Base-by-base conservation (phyloP, 53 echinoderm and acorn worm genomes). In the Stichopus horrens region DNA sequence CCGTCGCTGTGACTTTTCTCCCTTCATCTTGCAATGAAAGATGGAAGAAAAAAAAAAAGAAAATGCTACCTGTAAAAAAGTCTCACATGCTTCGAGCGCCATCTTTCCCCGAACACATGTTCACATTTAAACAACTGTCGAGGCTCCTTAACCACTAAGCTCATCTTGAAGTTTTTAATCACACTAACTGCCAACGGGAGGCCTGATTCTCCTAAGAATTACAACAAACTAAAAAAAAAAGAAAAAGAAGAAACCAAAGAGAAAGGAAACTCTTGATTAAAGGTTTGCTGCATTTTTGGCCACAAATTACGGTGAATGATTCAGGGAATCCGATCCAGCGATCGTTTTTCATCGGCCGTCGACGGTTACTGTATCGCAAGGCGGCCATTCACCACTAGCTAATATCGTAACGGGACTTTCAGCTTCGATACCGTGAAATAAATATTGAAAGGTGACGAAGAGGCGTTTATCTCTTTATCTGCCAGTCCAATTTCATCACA, bases 141-240 rank as follows among this genome's bases (percentile, higher is more conserved):
- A n/a, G 81, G 81, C 56, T 81, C 81, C 81, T 81, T 81, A 81
- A 81, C 81, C 81, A 81, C 81, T 81, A 81, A 81, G 81, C 81
- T 58, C 58, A 81, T 81, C 58, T 81, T 56, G 81, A 53, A 58
- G n/a, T 58, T 81, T 81, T 81, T 81, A 81, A 81, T 81, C 81
- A 81, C 81, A 56, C 57, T 81, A 81, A 81, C 81, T 81, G 81
- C 81, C 81, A 81, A 81, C 11, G 81, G 81, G 81, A 81, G 81
- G 58, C 81, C 81, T 81, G 81, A 81, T 81, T 81, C 81, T 56
- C 81, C 7, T 21, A 81, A 81, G 81, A 81, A 81, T 81, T 81
- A 81, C 56, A 81, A 51, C 57, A 81, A 57, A 56, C 58, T 55
- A 81, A 21, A 81, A 71, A 71, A 71, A 71, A 71, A 37, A 2